Evolutionary conservation across 2,888 invertebrate genomes (phyloP), one percentile per base, ranked within the genome.

Genomic region (Cephus sareptanus): DNA sequence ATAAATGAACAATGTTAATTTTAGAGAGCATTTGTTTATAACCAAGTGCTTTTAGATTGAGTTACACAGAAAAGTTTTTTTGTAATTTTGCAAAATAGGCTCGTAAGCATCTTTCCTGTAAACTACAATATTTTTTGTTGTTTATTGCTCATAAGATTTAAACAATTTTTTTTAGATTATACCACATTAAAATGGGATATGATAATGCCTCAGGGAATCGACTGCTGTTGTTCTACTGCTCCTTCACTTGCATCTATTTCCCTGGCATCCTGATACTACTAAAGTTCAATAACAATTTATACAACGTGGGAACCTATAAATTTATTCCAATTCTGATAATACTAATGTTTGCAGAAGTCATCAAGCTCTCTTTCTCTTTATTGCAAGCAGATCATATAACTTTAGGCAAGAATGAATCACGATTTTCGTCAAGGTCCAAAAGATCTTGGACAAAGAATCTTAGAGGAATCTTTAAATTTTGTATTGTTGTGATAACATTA

Each of bases 161-260:
- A 37, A 70, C 6, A 23, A 74, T 56, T 33, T 11, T 56, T 56
- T 56, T 23, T 56, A 56, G 56, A 56, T 56, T 56, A 9, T 2
- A 23, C 9, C 56, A 56, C 4, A 56, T 2, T 23, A 9, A 56
- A 68, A 88, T 87, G 85, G 82, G 81, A 33, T 79, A 84, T 70
- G 85, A 84, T 73, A 83, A 82, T 76, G 80, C 84, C 69, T 82
- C 83, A 70, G 83, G 84, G 33, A 89, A 89, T 75, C 86, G 87
- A 79, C 79, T 91, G 75, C 80, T 91, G 76, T 79, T 91, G 35
- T 89, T 93, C 83, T 93, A 94, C 69, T 93, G 93, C 89, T 91
- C 93, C 56, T 91, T 94, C 82, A 94, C 95, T 69, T 94, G 94
- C 86, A 93, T 94, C 89, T 95, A 95, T 87, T 92, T 95, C 83